Base-by-base conservation (phyloP, 2,113 vertebrate genomes). In the Carassius carassius region DNA sequence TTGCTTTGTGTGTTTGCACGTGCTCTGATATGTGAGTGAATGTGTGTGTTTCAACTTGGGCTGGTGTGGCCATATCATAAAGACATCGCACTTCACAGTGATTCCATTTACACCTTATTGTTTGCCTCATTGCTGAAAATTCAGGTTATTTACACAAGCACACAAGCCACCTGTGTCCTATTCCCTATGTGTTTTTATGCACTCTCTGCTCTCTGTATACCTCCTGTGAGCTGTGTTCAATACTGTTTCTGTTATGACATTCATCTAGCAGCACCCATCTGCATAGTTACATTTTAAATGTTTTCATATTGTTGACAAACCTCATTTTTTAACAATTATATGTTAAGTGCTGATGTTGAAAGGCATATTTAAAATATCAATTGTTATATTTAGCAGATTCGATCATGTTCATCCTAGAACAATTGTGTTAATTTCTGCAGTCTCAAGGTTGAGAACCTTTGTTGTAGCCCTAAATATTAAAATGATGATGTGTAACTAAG, bases 91-190 rank as follows among this genome's bases (percentile, higher is more conserved):
- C 95, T 94, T 94, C 94, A 95, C 94, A 93, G 95, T 92, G 94
- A 93, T 96, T 95, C 96, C 94, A 95, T 97, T 96, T 95, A 93
- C 95, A 94, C 95, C 91, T 95, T 95, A 95, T 94, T 96, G 95
- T 96, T 95, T 96, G 95, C 95, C 94, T 96, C 92, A 94, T 95
- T 94, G 94, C 94, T 94, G 93, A 95, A 95, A 96, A 96, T 94
- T 92, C 94, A 94, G 94, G 95, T 95, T 95, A 96, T 96, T 96
- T 95, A 95, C 95, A 93, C 94, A 92, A 94, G 93, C 94, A 88
- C 90, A 91, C 91, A 93, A 94, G 93, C 93, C 96, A 95, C 94
- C 96, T 96, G 95, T 94, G 95, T 94, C 96, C 94, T 90, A 92
- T 94, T 56, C 87, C 82, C 81, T 78, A 91, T 85, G 17, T 91